These are phyloP conservation scores for Cliona cf. orientalis DNA, from an alignment of 37 sponge, comb jelly and placozoan species.

Conservation along the genomic window DNA sequence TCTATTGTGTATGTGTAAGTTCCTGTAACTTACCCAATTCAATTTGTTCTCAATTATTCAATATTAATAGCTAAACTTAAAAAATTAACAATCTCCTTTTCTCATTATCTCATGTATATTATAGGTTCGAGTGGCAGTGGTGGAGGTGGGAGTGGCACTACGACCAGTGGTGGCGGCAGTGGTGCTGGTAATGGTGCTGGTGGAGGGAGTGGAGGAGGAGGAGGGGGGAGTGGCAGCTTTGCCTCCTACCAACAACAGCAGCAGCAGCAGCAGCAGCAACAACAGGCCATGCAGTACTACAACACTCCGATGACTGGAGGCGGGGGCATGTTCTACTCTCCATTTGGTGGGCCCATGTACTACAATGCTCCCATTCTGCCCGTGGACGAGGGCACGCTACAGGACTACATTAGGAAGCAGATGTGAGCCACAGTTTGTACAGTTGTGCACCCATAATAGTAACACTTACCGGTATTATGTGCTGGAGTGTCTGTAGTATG, in stretches of 20 bases:
- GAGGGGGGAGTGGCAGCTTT: slow-evolving; percentile 8
- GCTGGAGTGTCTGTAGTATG: background rate
- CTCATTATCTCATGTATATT: too few species aligned
- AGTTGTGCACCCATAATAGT: background rate
- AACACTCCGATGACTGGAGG: slow-evolving; percentile 25
- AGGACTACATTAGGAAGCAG: slow-evolving; percentile 86
- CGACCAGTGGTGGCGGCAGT: background rate
- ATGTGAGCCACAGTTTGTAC: slow-evolving; percentile 51
- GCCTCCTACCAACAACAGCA: slow-evolving; percentile 28
- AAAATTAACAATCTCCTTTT: too few species aligned
- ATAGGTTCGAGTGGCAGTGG: too few species aligned
- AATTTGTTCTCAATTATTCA: too few species aligned
- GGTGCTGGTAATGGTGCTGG: background rate
- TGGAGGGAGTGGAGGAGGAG: too few species aligned
- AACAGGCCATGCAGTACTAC: slow-evolving; percentile 31
- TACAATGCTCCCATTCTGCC: slow-evolving; percentile 63
- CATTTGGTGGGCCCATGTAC: slow-evolving; percentile 51
- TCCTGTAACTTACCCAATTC: too few species aligned
- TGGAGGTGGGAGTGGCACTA: background rate
- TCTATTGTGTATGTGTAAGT: too few species aligned
- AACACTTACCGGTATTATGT: background rate
- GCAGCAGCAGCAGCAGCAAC: slow-evolving; percentile 19
- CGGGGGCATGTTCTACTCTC: slow-evolving; percentile 27
- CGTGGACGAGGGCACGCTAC: slow-evolving; percentile 76
- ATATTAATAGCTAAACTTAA: too few species aligned